A percentile compares a stretch with the other conserved stretches of the same genome.
Evolutionary conservation across 2,113 vertebrate species (phyloP).

Genomic region (Dasyornis broadbenti): DNA sequence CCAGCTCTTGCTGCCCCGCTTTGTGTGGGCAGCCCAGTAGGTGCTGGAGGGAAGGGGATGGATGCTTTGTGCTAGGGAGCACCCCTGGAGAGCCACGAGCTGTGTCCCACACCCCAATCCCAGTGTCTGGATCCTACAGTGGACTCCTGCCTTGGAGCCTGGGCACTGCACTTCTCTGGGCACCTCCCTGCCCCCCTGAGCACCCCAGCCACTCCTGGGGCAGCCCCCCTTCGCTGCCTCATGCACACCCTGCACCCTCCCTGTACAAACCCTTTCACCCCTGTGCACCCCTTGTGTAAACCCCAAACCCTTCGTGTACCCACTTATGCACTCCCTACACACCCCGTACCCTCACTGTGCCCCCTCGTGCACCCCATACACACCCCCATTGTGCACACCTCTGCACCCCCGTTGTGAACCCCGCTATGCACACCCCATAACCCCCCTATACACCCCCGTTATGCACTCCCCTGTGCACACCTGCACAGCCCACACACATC

Average conservation of each 20-base stretch:
- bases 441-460: background rate
- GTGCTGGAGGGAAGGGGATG: background rate
- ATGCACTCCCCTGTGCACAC: background rate
- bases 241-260: background rate
- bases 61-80: background rate
- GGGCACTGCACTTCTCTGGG: background rate
- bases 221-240: background rate
- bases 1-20: background rate
- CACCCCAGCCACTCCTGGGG: background rate
- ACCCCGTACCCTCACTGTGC: background rate
- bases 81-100: background rate
- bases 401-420: background rate
- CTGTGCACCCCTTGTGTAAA: background rate
- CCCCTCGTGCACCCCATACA: background rate
- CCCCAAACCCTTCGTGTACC: background rate
- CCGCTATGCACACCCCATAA: background rate
- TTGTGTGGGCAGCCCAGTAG: background rate
- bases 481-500: background rate
- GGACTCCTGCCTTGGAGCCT: fast-evolving
- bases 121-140: fast-evolving
- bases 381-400: too few species aligned
- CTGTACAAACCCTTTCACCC: background rate
- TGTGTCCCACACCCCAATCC: fast-evolving
- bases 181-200: background rate
- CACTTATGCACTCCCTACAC: background rate